Percentiles rank a stretch among this genome's conserved stretches.
Evolutionary conservation across 2,113 vertebrate species (phyloP).

Genomic region (Xyliphius kryptos): DNA sequence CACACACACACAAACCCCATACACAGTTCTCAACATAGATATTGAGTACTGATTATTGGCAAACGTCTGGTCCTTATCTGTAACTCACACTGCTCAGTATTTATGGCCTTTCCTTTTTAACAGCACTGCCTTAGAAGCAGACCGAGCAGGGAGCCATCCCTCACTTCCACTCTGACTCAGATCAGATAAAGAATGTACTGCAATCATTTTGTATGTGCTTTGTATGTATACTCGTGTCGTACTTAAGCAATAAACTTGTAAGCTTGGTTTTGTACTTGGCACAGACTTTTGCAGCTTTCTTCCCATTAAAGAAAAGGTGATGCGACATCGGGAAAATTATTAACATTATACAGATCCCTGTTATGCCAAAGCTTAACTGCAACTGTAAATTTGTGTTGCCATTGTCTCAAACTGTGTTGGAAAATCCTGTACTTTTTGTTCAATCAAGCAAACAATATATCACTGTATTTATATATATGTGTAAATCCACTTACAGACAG

Average conservation of each 20-base stretch:
- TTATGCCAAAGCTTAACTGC: constrained; percentile 39
- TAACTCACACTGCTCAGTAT: constrained; percentile 36
- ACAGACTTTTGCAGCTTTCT: constrained; percentile 43
- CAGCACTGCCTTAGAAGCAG: too few relatives aligned
- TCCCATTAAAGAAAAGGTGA: constrained; percentile 23
- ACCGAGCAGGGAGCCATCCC: too few relatives aligned
- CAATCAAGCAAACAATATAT: too few relatives aligned
- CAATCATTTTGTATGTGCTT: constrained; percentile 46
- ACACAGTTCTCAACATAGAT: too few relatives aligned
- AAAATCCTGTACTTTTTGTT: too few relatives aligned
- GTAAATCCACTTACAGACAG: too few relatives aligned
- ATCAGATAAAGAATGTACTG: constrained; percentile 46
- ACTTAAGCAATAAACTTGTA: constrained; percentile 63
- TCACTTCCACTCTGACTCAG: too few relatives aligned
- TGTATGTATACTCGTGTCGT: constrained; percentile 51
- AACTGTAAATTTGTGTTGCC: too few relatives aligned
- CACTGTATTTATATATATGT: too few relatives aligned
- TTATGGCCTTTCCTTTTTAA: constrained; percentile 23
- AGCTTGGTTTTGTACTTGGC: constrained; percentile 48
- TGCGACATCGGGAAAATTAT: constrained; percentile 12
- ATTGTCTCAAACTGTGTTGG: too few relatives aligned
- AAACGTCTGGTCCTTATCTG: constrained; percentile 11
- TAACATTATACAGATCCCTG: constrained; percentile 24
- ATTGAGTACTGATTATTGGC: too few relatives aligned
- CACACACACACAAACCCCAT: too few relatives aligned